Base-by-base conservation (phyloP, 1,140 invertebrate genomes). In the Drosophila kurseongensis region DNA sequence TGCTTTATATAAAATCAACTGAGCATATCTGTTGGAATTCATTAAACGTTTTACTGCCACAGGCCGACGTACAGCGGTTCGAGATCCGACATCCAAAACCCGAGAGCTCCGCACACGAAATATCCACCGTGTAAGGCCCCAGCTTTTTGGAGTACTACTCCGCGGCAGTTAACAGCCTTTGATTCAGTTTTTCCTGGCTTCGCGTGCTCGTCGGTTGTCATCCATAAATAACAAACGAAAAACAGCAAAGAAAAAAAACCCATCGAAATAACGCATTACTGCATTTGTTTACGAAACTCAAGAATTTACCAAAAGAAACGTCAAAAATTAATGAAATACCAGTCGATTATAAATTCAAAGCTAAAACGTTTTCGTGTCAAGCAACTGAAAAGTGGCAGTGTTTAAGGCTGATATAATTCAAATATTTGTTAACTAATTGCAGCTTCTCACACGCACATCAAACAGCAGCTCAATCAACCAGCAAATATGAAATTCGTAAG, bases 1-100 rank as follows among this genome's bases (percentile, higher is more conserved):
- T 91, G 88, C 77, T 91, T 88, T 81, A 91, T 91, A 91, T 91
- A 91, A 91, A 91, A 91, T 80, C 90, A 91, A 91, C 90, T 90
- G 86, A 90, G 74, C 90, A 88, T 84, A 90, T 88, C 85, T 90
- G 86, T 81, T 91, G 90, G 86, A 91, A 91, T 90, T 91, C 90
- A 91, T 91, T 91, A 91, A 91, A 77, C 90, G 90, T 89, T 90
- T 91, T 85, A 91, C 90, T 80, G 80, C 83, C 83, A 91, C 88
- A 89, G 67, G 62, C 82, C 76, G 81, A 74, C 73, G 63, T 66
- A 71, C 42, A 71, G 67, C 66, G 56, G 63, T 66, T 32, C 77
- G 66, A 29, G 42, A 66, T 52, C 44, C 61, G 48, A 57, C 27
- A 42, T 52, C 55, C 72, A 57, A 60, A 47, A 13, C 52, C 58